Conservation (phyloP, 1,140 invertebrate genomes). For the Liolophura sinensis region DNA sequence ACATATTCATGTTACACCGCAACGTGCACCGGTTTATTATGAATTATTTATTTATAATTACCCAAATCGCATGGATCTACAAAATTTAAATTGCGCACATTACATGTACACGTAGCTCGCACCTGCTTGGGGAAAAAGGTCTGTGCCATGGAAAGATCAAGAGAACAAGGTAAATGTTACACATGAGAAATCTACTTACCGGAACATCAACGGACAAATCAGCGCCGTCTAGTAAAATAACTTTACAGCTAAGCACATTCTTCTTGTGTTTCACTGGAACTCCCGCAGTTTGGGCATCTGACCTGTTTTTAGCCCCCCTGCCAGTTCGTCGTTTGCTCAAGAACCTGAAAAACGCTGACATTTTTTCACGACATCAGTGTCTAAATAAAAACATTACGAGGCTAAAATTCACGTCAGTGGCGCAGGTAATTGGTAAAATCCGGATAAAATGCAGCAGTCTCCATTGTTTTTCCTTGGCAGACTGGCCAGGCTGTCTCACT, state of each 20-base stretch:
- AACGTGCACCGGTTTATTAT: no score
- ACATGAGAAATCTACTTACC: conserved; percentile 38
- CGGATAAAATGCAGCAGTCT: conserved; percentile 1
- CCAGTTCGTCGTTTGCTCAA: conserved; percentile 50
- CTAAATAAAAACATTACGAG: conserved; percentile 1
- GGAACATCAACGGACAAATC: conserved; percentile 48
- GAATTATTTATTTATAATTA: no score
- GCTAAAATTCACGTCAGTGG: conserved; percentile 1
- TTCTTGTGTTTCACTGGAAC: conserved; percentile 26
- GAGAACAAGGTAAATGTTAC: conserved; percentile 5
- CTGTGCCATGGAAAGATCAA: not conserved
- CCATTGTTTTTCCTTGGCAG: not conserved
- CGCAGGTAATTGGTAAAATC: conserved; percentile 5
- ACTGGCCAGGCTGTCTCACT: not conserved
- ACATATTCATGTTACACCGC: no score
- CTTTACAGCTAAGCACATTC: conserved; percentile 49
- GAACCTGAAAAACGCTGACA: conserved; percentile 52
- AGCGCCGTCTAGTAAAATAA: conserved; percentile 52
- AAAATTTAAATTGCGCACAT: no score
- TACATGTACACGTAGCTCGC: no score
- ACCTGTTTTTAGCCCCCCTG: conserved; percentile 30
- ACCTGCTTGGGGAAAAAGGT: no score
- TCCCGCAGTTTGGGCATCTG: conserved; percentile 12
- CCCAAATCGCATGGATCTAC: no score
- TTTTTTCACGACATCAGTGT: conserved; percentile 15